Percentiles rank a stretch among this genome's conserved stretches.
phyloP scores from a whole-genome alignment of 2,113 vertebrate species.

The Pseudorectes ferrugineus region DNA sequence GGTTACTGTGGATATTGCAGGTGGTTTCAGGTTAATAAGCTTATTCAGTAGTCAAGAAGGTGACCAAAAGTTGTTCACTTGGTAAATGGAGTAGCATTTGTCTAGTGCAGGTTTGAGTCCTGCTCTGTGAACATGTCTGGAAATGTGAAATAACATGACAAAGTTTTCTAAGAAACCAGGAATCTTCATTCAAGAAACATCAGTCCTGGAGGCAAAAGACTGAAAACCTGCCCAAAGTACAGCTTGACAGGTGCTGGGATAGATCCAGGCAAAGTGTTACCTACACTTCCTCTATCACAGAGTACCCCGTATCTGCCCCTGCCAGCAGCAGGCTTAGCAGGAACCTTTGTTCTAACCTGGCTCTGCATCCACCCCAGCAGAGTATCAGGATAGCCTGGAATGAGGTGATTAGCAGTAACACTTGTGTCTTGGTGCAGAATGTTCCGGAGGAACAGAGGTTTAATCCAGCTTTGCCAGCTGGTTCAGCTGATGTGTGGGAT shows the following conservation, averaged over 20 bases:
- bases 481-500: neutral
- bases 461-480: neutral
- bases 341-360: neutral
- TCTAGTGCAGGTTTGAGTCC: neutral
- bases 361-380: neutral
- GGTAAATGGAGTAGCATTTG: neutral
- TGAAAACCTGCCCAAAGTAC: neutral
- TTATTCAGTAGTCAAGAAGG: neutral
- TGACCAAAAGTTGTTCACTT: neutral
- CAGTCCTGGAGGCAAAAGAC: neutral
- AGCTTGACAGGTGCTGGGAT: neutral
- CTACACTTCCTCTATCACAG: fast-evolving
- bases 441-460: neutral
- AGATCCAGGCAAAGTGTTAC: neutral
- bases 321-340: neutral
- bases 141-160: neutral
- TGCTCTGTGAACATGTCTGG: neutral
- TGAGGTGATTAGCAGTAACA: neutral
- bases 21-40: neutral
- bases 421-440: neutral
- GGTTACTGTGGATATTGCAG: neutral
- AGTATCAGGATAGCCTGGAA: neutral
- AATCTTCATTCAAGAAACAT: neutral
- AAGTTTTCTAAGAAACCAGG: neutral
- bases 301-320: neutral